phyloP scores from a whole-genome alignment of 2,797 vertebrate genomes.

The Acanthornis magna region DNA sequence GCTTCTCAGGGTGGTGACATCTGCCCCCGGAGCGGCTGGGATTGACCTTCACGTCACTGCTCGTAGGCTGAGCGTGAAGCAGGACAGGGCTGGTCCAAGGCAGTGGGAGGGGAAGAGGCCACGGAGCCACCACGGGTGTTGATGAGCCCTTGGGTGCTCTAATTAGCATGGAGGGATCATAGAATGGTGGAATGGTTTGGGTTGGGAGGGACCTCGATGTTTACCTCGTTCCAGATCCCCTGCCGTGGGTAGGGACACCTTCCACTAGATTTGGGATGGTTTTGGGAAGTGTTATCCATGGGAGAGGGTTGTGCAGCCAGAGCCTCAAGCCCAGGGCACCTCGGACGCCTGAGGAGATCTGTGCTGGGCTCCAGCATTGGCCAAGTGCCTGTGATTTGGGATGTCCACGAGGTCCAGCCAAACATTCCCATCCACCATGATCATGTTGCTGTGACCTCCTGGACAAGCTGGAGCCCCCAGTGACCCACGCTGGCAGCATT shows the following conservation, averaged over 20 bases:
- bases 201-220: background rate
- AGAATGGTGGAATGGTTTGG: fast-evolving
- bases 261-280: background rate
- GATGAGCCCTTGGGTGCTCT: background rate
- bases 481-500: background rate
- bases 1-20: background rate
- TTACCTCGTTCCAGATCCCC: fast-evolving
- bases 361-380: background rate
- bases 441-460: background rate
- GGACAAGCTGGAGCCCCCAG: background rate
- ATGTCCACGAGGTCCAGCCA: fast-evolving
- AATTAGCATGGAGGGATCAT: fast-evolving
- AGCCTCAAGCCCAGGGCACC: background rate
- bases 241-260: background rate
- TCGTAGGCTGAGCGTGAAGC: background rate
- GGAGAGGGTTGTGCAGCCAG: background rate
- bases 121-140: fast-evolving
- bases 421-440: fast-evolving
- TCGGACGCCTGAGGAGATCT: background rate
- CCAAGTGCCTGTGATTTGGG: background rate
- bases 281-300: background rate
- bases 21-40: fast-evolving
- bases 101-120: background rate
- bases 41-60: background rate
- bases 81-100: background rate